A percentile compares a stretch with the other conserved stretches of the same genome.
phyloP scores from a whole-genome alignment of 1,140 invertebrate genomes.

The Penaeus vannamei region DNA sequence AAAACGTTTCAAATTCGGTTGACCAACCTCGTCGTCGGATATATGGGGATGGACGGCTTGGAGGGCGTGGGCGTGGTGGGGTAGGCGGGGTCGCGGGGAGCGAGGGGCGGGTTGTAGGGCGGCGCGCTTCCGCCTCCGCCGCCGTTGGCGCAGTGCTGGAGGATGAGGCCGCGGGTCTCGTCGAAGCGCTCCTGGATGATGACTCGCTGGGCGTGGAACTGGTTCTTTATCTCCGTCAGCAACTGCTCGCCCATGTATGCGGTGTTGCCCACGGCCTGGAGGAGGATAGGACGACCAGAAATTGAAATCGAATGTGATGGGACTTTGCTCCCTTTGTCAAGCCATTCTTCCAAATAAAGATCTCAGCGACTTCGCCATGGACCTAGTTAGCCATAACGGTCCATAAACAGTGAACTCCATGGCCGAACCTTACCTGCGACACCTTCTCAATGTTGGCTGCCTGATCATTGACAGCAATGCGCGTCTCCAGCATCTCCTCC shows the following conservation, averaged over 20 bases:
- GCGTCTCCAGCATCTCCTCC: slow-evolving; percentile 25
- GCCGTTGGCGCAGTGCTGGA: slow-evolving; percentile 39
- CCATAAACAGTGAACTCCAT: neutral
- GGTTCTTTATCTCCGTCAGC: slow-evolving; percentile 33
- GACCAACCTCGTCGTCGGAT: neutral
- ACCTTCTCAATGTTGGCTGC: slow-evolving; percentile 41
- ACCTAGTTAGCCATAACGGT: neutral
- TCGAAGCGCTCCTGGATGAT: slow-evolving; percentile 37
- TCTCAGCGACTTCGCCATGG: no score
- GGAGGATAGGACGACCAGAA: neutral
- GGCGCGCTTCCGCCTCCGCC: neutral
- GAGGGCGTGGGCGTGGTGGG: neutral
- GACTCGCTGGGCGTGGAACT: slow-evolving; percentile 19
- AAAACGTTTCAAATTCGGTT: no score
- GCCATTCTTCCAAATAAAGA: no score
- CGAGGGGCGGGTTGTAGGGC: neutral
- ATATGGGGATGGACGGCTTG: neutral
- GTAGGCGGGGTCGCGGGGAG: neutral
- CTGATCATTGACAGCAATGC: slow-evolving; percentile 44
- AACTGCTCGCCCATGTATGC: slow-evolving; percentile 44
- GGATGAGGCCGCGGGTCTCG: slow-evolving; percentile 32
- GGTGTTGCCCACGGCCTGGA: slow-evolving; percentile 40
- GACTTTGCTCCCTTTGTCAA: no score
- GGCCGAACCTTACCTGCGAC: slow-evolving; percentile 27
- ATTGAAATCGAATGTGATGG: no score